Percentiles rank a stretch among this genome's conserved stretches.
Conservation (phyloP, 2,797 vertebrate genomes). For the Mormyrus proboscirostris region DNA sequence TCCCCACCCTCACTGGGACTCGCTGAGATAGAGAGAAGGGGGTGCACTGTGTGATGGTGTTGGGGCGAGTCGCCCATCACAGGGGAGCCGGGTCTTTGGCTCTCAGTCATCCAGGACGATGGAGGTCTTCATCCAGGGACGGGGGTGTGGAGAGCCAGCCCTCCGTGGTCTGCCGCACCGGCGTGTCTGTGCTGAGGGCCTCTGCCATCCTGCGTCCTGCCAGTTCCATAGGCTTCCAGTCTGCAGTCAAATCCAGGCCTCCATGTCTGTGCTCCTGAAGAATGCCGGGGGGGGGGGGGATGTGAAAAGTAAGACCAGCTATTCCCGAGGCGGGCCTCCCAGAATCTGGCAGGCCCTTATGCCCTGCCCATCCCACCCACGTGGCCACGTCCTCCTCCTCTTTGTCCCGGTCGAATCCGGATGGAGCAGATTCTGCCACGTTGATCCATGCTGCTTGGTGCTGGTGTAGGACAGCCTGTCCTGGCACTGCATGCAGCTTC, state of each 20-base stretch:
- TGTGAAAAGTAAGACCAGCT: neutral
- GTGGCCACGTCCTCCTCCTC: neutral
- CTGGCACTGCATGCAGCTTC: neutral
- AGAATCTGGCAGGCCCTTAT: neutral
- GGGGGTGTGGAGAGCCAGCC: neutral
- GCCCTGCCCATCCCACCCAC: neutral
- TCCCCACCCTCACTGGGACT: neutral
- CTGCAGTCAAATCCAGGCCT: neutral
- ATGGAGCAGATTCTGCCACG: neutral
- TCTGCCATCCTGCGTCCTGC: neutral
- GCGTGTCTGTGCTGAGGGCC: neutral
- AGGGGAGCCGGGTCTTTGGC: neutral
- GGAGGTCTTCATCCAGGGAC: neutral
- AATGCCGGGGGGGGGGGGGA: neutral
- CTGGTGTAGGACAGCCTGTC: neutral
- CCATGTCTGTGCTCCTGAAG: neutral
- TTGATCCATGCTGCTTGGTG: neutral
- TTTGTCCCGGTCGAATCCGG: neutral
- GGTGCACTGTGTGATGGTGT: conserved; percentile 28
- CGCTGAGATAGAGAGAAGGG: conserved; percentile 11
- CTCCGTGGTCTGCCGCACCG: neutral
- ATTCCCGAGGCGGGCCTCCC: neutral
- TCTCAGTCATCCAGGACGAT: neutral
- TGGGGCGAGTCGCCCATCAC: neutral
- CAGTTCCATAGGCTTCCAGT: neutral